Base-by-base conservation (phyloP, 2,113 vertebrate genomes). In the Onychostruthus taczanowskii region DNA sequence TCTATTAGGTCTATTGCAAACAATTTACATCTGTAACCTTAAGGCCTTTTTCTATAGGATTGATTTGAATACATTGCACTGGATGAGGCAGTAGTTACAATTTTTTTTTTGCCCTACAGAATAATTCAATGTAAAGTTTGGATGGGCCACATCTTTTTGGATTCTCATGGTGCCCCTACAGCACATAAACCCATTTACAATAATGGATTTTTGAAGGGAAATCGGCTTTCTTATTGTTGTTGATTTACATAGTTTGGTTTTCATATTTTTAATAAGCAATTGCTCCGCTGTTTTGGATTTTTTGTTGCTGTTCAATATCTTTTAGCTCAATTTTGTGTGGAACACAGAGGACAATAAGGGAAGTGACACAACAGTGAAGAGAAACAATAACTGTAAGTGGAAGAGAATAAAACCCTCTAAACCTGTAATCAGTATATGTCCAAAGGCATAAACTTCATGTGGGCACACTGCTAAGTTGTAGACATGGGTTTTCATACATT, bases 1-100 rank as follows among this genome's bases (percentile, higher is more conserved):
- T 27, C 2, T 72, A 79, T 56, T 94, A 68, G 50, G 33, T 94
- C 92, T 83, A 83, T 55, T 52, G 62, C 39, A 83, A 92, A 64
- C n/a, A 89, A 84, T 95, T 97, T 92, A 85, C 68, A 88, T 87
- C 13, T 82, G 43, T 95, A 97, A 91, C 78, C 76, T 88, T 64
- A 95, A 67, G 81, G 73, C 6, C 44, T 95, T 97, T 90, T 85
- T 88, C 72, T 76, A 81, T 31, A 20, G 52, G 83, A 95, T 26
- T 95, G 62, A 91, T 88, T 69, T 97, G 27, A 84, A 78, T 96
- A 53, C 16, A 88, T 95, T 87, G 81, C 66, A 88, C 23, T 74
- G 17, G 33, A 67, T 70, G 72, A 84, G n/a, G 35, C 64, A 66
- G 35, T 70, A 55, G 28, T 58, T 91, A 47, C 1, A 7, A 50